Base-by-base conservation (phyloP, 2,113 vertebrate species). In the Sinocyclocheilus anshuiensis region DNA sequence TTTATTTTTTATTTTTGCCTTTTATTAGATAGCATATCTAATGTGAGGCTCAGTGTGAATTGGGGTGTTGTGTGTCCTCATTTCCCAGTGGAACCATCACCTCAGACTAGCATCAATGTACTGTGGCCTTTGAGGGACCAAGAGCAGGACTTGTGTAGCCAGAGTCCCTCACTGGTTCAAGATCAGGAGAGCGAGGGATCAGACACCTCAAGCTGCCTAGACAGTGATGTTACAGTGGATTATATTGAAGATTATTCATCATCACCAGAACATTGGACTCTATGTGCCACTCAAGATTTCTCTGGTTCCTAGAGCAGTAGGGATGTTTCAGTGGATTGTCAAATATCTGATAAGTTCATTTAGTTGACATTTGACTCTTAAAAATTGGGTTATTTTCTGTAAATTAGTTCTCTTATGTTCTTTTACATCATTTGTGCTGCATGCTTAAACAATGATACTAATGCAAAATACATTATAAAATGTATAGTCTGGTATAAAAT, bases 171-270 rank as follows among this genome's bases (percentile, higher is more conserved):
- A 22, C 33, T 81, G 72, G 45, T 88, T 59, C 72, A 69, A 29
- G 76, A 80, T 15, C 55, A 1, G 45, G 29, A 75, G 75, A 55
- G 15, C 65, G 48, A 50, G 39, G 81, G 45, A 67, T 84, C 45
- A 78, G 84, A 83, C 26, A 63, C 79, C 24, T 36, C 10, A 29
- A 29, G 53, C n/a, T 79, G 76, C 45, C 26, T 18, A 59, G 75
- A 36, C 55, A 89, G 88, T 67, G 87, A 88, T 77, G 67, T 83
- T 57, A 91, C 90, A 83, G 53, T 89, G 86, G 89, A 91, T 72
- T 91, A 87, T 53, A 81, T 67, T 1, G 86, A 83, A 82, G 59
- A 72, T 50, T 24, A 16, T 13, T 90, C 57, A 26, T 69, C 82
- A 45, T 90, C 90, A 33, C 87, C 88, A 74, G 85, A 48, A 50